Conservation (phyloP, 2,797 vertebrate genomes). For the Rhynchonycteris naso region DNA sequence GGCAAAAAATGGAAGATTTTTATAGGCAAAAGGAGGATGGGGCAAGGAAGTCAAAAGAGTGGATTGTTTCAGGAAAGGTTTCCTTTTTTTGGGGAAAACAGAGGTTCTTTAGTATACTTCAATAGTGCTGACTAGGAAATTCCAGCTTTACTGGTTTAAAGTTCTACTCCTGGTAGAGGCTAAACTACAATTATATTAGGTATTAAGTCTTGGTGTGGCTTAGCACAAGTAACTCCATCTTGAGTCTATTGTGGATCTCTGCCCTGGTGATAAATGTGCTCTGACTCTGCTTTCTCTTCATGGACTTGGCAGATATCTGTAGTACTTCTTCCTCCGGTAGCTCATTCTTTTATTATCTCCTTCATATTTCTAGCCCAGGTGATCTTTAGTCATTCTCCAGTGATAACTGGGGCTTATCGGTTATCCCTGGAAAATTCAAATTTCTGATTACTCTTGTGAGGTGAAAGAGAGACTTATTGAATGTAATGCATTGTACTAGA, state of each 20-base stretch:
- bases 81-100: background rate
- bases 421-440: background rate
- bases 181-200: background rate
- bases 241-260: background rate
- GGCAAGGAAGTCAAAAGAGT: background rate
- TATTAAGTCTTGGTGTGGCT: background rate
- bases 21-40: background rate
- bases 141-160: background rate
- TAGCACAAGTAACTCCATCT: background rate
- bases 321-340: background rate
- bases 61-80: background rate
- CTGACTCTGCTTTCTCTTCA: background rate
- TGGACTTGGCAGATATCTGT: background rate
- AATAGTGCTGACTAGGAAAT: background rate
- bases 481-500: background rate
- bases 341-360: background rate
- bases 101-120: background rate
- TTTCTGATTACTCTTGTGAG: background rate
- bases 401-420: background rate
- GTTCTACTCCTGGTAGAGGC: background rate
- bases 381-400: background rate
- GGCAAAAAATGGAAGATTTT: background rate
- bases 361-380: background rate
- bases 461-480: background rate
- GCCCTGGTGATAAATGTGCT: background rate